These are phyloP conservation scores for Tursiops truncatus DNA, from an alignment of 2,113 vertebrate species.

Conservation along the genomic window DNA sequence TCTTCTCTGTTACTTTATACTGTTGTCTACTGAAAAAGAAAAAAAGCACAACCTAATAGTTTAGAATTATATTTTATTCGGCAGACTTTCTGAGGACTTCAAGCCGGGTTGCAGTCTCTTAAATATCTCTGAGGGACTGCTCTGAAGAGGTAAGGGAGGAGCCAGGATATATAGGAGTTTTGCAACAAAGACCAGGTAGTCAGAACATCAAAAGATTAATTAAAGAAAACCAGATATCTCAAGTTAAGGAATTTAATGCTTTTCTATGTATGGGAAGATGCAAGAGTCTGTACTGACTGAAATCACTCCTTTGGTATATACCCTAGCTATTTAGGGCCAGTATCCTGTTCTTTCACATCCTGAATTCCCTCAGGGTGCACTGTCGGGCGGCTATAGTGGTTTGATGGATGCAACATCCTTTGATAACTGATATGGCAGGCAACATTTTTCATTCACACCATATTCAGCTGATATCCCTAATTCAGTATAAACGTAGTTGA, in stretches of 20 bases:
- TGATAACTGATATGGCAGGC: neutral
- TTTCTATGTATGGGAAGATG: neutral
- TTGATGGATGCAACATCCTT: neutral
- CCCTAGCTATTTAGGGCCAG: neutral
- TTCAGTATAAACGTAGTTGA: neutral
- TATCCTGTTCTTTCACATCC: neutral
- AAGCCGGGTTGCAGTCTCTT: neutral
- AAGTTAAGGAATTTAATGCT: neutral
- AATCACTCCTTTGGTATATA: neutral
- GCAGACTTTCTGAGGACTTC: neutral
- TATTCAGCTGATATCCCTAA: neutral
- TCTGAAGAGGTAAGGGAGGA: neutral
- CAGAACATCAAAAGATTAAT: neutral
- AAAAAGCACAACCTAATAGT: neutral
- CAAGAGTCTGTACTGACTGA: neutral
- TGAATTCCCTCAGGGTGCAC: neutral
- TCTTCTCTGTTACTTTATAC: neutral
- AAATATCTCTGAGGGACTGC: neutral
- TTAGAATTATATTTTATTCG: neutral
- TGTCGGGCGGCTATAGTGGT: neutral
- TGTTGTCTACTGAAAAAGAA: neutral
- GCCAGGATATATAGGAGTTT: neutral
- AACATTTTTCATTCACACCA: neutral
- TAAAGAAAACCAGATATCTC: neutral
- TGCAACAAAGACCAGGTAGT: neutral